phyloP scores from a whole-genome alignment of 2,888 invertebrate genomes.

The Ophioninae sp. region DNA sequence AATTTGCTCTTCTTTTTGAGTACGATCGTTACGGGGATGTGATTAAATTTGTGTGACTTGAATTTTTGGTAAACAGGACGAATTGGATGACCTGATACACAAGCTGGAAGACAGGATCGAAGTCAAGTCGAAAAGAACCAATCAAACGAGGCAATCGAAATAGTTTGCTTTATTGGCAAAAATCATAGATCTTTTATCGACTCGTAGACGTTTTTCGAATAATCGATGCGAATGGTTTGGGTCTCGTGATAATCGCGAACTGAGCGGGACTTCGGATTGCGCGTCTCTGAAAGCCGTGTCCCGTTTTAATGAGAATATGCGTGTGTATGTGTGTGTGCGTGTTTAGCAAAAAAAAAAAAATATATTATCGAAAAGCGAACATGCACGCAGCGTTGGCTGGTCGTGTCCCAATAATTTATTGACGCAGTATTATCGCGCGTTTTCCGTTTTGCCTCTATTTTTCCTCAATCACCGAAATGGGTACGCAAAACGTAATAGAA shows the following conservation, averaged over 20 bases:
- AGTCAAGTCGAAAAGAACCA: constrained; percentile 81
- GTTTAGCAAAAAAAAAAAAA: not conserved
- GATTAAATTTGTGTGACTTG: not conserved
- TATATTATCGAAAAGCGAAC: constrained; percentile 8
- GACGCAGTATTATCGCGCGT: constrained; percentile 38
- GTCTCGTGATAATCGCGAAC: constrained; percentile 36
- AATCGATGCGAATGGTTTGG: constrained; percentile 45
- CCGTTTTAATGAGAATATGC: not conserved
- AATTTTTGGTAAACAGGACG: constrained; percentile 74
- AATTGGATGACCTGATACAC: constrained; percentile 81
- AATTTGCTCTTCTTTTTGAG: not conserved
- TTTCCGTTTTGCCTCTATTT: constrained; percentile 11
- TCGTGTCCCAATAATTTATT: constrained; percentile 28
- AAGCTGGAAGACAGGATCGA: constrained; percentile 81
- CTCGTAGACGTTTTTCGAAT: constrained; percentile 61
- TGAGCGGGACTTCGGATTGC: constrained; percentile 36
- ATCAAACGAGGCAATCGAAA: constrained; percentile 77
- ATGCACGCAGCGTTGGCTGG: not conserved
- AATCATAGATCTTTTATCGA: constrained; percentile 58
- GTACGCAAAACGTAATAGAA: constrained; percentile 9
- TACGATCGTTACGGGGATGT: not conserved
- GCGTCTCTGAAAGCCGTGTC: constrained; percentile 10
- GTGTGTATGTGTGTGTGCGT: not conserved
- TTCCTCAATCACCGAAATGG: constrained; percentile 18
- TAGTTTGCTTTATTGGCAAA: constrained; percentile 67